Percentiles rank a stretch among this genome's conserved stretches.
Evolutionary conservation across 2,113 vertebrate species (phyloP).

Genomic region (Psettodes erumei): DNA sequence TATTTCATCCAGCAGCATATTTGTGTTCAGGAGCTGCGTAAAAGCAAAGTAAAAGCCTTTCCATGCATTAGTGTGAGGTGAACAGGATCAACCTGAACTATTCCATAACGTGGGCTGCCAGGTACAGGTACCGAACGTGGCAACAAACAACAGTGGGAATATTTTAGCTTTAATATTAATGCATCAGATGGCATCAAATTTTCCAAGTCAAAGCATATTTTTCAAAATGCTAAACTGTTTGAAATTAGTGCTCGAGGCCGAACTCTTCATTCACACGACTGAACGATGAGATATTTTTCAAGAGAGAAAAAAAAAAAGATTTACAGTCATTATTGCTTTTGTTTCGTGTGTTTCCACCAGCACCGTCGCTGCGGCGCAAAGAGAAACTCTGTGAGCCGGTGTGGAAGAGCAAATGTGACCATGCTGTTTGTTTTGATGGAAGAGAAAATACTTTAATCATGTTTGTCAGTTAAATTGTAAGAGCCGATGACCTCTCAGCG

Average conservation of each 20-base stretch:
- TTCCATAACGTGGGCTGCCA: background rate
- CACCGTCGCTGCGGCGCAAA: conserved; percentile 1
- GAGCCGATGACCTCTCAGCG: conserved; percentile 20
- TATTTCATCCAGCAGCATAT: no score
- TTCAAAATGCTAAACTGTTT: background rate
- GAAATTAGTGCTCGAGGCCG: background rate
- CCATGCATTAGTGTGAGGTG: no score
- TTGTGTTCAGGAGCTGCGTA: no score
- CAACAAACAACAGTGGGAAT: no score
- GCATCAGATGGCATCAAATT: background rate
- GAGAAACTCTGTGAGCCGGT: background rate
- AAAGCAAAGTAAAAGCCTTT: background rate
- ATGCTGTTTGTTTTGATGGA: conserved; percentile 14
- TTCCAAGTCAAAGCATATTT: background rate
- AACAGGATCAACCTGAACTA: no score
- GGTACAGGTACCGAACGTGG: background rate
- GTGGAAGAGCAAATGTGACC: background rate
- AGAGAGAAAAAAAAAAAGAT: background rate
- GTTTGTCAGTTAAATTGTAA: conserved; percentile 16
- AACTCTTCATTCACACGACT: background rate
- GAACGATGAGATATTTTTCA: background rate
- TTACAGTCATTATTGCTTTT: conserved; percentile 9
- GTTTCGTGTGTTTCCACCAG: conserved; percentile 2
- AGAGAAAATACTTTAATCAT: conserved; percentile 22
- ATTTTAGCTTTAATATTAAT: no score